Percentiles rank a stretch among this genome's conserved stretches.
These are phyloP conservation scores for Ancistrus triradiatus DNA, from an alignment of 2,113 vertebrate species.

Conservation along the genomic window DNA sequence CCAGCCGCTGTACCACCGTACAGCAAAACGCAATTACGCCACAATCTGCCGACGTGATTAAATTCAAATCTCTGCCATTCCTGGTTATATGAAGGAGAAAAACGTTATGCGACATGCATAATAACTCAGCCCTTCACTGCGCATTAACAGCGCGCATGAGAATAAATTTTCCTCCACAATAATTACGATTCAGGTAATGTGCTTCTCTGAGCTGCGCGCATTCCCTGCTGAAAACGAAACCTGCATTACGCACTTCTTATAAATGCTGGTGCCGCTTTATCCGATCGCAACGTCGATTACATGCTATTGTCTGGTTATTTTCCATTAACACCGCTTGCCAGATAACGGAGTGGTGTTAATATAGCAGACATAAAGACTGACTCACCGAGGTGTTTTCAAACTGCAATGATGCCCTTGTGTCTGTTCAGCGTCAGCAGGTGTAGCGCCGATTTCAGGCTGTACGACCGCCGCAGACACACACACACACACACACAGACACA, in stretches of 20 bases:
- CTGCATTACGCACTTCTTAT: not conserved
- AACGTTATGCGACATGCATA: too few species aligned
- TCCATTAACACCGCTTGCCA: not conserved
- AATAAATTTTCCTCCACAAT: not conserved
- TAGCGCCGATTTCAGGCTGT: constrained; percentile 31
- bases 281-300: not conserved
- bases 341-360: not conserved
- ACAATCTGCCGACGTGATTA: constrained; percentile 14
- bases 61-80: too few species aligned
- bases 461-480: constrained; percentile 11
- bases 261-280: not conserved
- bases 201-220: too few species aligned
- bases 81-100: too few species aligned
- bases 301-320: not conserved
- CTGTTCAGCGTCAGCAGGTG: constrained; percentile 34
- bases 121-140: not conserved
- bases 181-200: too few species aligned
- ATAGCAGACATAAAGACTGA: constrained; percentile 25
- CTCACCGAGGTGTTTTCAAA: constrained; percentile 30
- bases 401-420: constrained; percentile 27
- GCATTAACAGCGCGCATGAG: not conserved
- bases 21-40: not conserved
- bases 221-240: too few species aligned
- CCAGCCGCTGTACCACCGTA: not conserved
- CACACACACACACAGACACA: constrained; percentile 1